Percentiles rank a stretch among this genome's conserved stretches.
Evolutionary conservation across 2,113 vertebrate genomes (phyloP).

Genomic region (Orcinus orca): DNA sequence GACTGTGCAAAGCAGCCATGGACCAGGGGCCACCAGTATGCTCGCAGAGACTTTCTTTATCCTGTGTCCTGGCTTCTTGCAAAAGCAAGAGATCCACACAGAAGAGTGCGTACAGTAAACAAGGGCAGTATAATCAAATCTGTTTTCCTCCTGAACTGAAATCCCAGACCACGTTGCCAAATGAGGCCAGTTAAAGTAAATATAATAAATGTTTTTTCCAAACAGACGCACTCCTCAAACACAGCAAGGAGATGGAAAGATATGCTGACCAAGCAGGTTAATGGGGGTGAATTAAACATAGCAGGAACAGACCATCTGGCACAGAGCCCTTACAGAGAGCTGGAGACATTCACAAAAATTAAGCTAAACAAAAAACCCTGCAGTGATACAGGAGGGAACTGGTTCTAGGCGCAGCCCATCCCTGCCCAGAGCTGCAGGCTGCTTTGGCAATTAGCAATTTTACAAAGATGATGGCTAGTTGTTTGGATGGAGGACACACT

Average conservation of each 20-base stretch:
- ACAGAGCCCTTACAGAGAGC: not conserved
- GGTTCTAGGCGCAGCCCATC: not conserved
- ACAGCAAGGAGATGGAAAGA: slow-evolving; percentile 30
- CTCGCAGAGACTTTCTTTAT: not conserved
- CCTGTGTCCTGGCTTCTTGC: not conserved
- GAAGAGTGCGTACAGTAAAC: not conserved
- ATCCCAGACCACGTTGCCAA: slow-evolving; percentile 47
- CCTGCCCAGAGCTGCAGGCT: not conserved
- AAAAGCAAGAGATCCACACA: not conserved
- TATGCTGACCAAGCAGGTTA: slow-evolving; percentile 60
- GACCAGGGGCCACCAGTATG: not conserved
- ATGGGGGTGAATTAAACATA: slow-evolving; percentile 41
- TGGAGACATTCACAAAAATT: slow-evolving; percentile 34
- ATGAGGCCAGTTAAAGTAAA: slow-evolving; percentile 60
- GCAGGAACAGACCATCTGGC: slow-evolving; percentile 45
- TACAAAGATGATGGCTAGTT: not conserved
- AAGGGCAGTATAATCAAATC: not conserved
- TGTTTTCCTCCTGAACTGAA: slow-evolving; percentile 32
- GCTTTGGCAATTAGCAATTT: slow-evolving; percentile 37
- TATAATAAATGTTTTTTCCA: slow-evolving; percentile 45
- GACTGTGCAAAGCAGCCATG: not conserved
- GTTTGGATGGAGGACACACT: not conserved
- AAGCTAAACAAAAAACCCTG: not conserved
- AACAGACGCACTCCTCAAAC: slow-evolving; percentile 23
- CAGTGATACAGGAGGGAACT: not conserved